Evolutionary conservation across 2,797 vertebrate genomes (phyloP), one percentile per base, ranked within the genome.

Genomic region (Delichon dasypus): DNA sequence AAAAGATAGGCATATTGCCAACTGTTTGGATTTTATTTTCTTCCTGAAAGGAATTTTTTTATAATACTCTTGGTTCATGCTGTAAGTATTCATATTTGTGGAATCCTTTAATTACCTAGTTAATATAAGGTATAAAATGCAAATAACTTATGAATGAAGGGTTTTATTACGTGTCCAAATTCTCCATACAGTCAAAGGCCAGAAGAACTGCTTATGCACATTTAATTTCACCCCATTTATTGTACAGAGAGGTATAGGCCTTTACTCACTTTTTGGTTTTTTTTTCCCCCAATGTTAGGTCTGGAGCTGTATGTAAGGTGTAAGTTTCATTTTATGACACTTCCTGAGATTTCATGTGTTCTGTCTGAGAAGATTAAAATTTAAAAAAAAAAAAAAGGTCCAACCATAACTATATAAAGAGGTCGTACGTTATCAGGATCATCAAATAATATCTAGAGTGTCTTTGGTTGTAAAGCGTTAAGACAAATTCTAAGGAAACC

Each of bases 281-380:
- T 60, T 60, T n/a, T 10, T 10, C 36, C 36, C 36, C 3, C 23
- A 61, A 12, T 3, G 2, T 84, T 72, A 44, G 27, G 55, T 42
- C 21, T 66, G 17, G 11, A 72, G 4, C 16, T 84, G 5, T 57
- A 9, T n/a, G 6, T 62, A 38, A 64, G 16, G 11, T 11, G 3
- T 10, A 89, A 72, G 5, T 38, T 78, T 18, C 6, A 26, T 67
- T 85, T 71, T 51, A 36, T 53, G 36, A 42, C 11, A 50, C 23
- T 55, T 47, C 17, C 9, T 74, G 57, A 71, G 45, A 54, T 80
- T 84, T 62, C 16, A 61, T 0, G 0, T n/a, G 1, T 30, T 70
- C 11, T 34, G 1, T 42, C 27, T 40, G 5, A 4, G 6, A 13
- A 16, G 2, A 15, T 18, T 5, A 11, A 1, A 29, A 7, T 30